Evolutionary conservation across 2,113 vertebrate genomes (phyloP).

Genomic region (Pterophyllum scalare): DNA sequence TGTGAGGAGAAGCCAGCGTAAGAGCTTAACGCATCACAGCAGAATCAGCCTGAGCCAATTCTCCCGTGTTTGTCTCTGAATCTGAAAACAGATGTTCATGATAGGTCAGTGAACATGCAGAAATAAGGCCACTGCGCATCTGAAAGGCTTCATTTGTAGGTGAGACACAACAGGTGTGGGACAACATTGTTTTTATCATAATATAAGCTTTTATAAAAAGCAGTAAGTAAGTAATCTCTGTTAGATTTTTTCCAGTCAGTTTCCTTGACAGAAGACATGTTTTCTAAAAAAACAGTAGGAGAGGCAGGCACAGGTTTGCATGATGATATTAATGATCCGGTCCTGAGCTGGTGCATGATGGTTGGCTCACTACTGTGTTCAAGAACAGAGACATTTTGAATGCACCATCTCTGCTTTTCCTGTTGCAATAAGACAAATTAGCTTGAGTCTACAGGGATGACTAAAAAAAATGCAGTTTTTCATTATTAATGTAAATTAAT

Average conservation of each 20-base stretch:
- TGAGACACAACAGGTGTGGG: neutral
- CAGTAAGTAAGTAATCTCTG: neutral
- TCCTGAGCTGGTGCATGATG: neutral
- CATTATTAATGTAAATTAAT: neutral
- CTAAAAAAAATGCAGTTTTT: neutral
- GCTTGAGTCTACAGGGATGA: neutral
- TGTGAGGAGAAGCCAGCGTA: constrained; percentile 47
- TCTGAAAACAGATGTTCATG: neutral
- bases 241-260: neutral
- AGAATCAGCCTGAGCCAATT: constrained; percentile 17
- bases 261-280: neutral
- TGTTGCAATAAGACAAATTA: neutral
- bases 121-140: neutral
- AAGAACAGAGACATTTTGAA: neutral
- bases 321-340: neutral
- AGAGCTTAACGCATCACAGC: constrained; percentile 41
- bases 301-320: neutral
- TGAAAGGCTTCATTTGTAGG: neutral
- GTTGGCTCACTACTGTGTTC: neutral
- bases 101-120: constrained; percentile 17
- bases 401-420: neutral
- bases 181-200: neutral
- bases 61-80: constrained; percentile 11
- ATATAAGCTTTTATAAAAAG: neutral
- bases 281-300: neutral